Percentiles rank a stretch among this genome's conserved stretches.
Conservation (phyloP, 2,113 vertebrate genomes). For the cattle (Bos taurus) region ARS-UCD2.0 NC_037330.1:72523501-72524000, state of each 20-base stretch:
- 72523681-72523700: not conserved
- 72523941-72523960: not conserved
- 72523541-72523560: not conserved
- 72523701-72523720: not conserved
- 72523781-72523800: rapidly evolving
- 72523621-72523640: not conserved
- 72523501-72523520: not conserved
- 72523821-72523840: not conserved
- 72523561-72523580: not conserved
- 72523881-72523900: not conserved
- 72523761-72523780: not conserved
- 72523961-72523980: not conserved
- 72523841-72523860: not conserved
- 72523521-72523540: not conserved
- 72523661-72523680: not conserved
- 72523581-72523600: not conserved
- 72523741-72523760: not conserved
- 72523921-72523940: not conserved
- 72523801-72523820: not conserved
- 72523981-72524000: not conserved
- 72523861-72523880: not conserved
- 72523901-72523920: not conserved
- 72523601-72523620: not conserved
- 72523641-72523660: not conserved
- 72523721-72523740: not conserved